Conservation (phyloP, 2,797 vertebrate genomes). For the Rhyacichthys aspro region DNA sequence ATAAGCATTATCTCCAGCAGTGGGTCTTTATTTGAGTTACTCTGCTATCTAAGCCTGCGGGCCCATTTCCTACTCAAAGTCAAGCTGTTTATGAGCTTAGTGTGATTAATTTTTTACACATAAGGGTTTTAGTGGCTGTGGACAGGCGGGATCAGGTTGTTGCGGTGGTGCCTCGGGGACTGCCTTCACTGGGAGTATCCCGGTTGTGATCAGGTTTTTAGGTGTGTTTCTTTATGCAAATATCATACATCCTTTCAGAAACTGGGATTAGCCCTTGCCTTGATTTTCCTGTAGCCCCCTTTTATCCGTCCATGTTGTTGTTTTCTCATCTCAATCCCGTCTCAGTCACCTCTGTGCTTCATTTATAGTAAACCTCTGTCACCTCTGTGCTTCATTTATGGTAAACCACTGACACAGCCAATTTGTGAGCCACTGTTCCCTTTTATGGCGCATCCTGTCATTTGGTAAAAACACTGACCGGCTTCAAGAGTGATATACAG, state of each 20-base stretch:
- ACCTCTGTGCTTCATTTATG: too few relatives aligned
- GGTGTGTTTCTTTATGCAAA: background rate
- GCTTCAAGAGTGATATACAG: too few relatives aligned
- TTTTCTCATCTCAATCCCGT: too few relatives aligned
- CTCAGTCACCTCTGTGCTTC: too few relatives aligned
- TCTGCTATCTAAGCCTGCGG: conserved; percentile 26
- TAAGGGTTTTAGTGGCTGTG: conserved; percentile 46
- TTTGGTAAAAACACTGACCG: too few relatives aligned
- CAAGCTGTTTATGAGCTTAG: conserved; percentile 59
- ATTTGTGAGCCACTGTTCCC: too few relatives aligned
- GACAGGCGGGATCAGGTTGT: conserved; percentile 15
- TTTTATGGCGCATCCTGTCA: too few relatives aligned
- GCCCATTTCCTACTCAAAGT: conserved; percentile 24
- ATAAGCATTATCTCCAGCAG: conserved; percentile 56
- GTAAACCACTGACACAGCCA: too few relatives aligned
- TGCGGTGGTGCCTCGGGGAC: background rate
- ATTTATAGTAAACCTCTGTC: too few relatives aligned
- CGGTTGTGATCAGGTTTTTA: background rate
- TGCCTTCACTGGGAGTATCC: background rate
- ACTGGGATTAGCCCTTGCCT: too few relatives aligned
- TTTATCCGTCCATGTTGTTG: too few relatives aligned
- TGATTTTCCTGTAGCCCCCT: too few relatives aligned
- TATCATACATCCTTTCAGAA: background rate
- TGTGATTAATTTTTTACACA: conserved; percentile 52
- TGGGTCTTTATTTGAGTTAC: conserved; percentile 51